A percentile compares a stretch with the other conserved stretches of the same genome.
Conservation (phyloP, 2,113 vertebrate genomes). For the Meles meles region DNA sequence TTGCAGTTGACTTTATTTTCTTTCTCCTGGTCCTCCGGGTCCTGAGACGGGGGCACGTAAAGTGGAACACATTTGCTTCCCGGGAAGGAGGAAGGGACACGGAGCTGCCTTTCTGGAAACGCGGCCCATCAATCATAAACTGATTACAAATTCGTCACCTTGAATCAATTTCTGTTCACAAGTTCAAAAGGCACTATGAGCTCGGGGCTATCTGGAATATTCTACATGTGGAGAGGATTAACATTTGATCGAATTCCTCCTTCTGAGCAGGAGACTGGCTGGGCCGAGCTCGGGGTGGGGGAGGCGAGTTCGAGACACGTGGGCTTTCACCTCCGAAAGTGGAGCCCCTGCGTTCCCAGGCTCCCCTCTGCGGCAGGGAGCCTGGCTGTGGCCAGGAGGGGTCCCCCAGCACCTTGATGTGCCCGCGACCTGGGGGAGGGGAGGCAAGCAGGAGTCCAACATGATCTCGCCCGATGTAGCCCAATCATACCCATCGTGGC, state of each 20-base stretch:
- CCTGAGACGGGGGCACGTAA: constrained; percentile 72
- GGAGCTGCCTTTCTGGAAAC: constrained; percentile 84
- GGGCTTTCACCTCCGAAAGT: constrained; percentile 42
- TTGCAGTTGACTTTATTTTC: constrained; percentile 78
- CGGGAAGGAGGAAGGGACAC: constrained; percentile 81
- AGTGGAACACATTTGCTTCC: constrained; percentile 76
- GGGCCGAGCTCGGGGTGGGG: not conserved
- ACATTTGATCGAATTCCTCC: constrained; percentile 79
- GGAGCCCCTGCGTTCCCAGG: not conserved
- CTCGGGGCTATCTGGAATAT: constrained; percentile 90
- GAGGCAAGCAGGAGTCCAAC: not conserved
- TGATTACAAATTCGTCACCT: constrained; percentile 96
- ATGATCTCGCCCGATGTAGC: not conserved
- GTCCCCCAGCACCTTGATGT: not conserved
- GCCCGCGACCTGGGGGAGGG: not conserved
- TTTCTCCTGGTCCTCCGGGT: constrained; percentile 64
- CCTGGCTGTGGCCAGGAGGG: not conserved
- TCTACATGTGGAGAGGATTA: constrained; percentile 92
- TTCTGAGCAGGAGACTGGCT: constrained; percentile 62
- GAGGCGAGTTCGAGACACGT: constrained; percentile 51
- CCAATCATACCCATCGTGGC: not conserved
- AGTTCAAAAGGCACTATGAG: constrained; percentile 93
- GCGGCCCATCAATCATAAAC: constrained; percentile 92
- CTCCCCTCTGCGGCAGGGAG: not conserved
- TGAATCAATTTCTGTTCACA: constrained; percentile 96